Base-by-base conservation (phyloP, 1,140 invertebrate species). In the Anoplolepis gracilipes region DNA sequence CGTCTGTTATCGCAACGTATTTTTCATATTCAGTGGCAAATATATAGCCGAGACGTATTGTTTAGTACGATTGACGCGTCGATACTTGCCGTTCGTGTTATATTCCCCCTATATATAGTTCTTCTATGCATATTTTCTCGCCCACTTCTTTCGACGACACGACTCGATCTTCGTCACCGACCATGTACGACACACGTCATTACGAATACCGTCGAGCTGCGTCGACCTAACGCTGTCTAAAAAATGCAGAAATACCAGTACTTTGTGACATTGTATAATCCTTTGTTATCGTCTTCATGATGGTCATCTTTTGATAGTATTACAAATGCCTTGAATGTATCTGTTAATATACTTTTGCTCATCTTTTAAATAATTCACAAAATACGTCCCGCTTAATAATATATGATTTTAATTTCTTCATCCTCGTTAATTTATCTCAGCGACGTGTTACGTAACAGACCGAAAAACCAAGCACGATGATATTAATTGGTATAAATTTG, bases 1-100 rank as follows among this genome's bases (percentile, higher is more conserved):
- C n/a, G 78, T 36, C 55, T 82, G 78, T 82, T 82, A 73, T 82
- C 67, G 53, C 33, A 13, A 81, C 25, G 36, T 84, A 78, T 84
- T 84, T 84, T 77, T 84, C 81, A 77, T 84, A 84, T 78, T 84
- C 70, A 28, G 72, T 57, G 33, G 39, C 33, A 22, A 79, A 79
- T 30, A 61, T 81, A 70, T 70, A 59, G 39, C 78, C 19, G 78
- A n/a, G 49, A 69, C 64, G 36, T 72, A 82, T 82, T 82, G 55
- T 82, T 82, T 73, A 82, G 67, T 36, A n/a, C 67, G 67, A 73
- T 73, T 73, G 55, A 82, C 65, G 28, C 78, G 25, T 59, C 78
- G 78, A 46, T 33, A 59, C 53, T 73, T 59, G n/a, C 42, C 42
- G n/a, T 53, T 36, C 42, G n/a, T n/a, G 42, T 42, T 46, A 55